phyloP scores from a whole-genome alignment of 2,888 invertebrate species.

The Nezara viridula region DNA sequence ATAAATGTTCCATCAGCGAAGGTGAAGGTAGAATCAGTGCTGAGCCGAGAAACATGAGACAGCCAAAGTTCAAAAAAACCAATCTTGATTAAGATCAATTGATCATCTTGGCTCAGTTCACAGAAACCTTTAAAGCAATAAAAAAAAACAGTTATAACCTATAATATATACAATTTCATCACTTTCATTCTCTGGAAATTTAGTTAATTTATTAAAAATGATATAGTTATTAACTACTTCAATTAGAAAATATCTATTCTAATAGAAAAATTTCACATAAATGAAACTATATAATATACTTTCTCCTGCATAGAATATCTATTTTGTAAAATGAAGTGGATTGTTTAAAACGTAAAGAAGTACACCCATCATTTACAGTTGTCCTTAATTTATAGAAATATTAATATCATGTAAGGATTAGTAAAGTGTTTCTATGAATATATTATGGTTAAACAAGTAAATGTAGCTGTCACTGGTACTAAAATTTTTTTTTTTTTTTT shows the following conservation, averaged over 20 bases:
- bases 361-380: neutral
- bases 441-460: no score
- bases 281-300: neutral
- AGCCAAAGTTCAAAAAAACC: slow-evolving; percentile 98
- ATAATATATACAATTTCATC: neutral
- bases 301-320: neutral
- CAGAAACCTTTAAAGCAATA: slow-evolving; percentile 77
- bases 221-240: neutral
- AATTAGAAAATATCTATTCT: neutral
- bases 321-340: neutral
- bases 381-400: neutral
- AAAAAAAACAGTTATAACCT: neutral
- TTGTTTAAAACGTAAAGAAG: no score
- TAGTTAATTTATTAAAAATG: neutral
- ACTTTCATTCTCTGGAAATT: neutral
- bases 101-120: slow-evolving; percentile 93
- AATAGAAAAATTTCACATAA: no score
- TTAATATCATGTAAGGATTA: neutral
- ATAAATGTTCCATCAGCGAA: slow-evolving; percentile 92
- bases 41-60: slow-evolving; percentile 85
- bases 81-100: slow-evolving; percentile 94
- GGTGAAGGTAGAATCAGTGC: slow-evolving; percentile 82
- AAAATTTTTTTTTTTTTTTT: no score
- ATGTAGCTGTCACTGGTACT: no score
- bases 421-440: neutral